Evolutionary conservation across 2,797 vertebrate species (phyloP).

Genomic region (Peromyscus nudipes): DNA sequence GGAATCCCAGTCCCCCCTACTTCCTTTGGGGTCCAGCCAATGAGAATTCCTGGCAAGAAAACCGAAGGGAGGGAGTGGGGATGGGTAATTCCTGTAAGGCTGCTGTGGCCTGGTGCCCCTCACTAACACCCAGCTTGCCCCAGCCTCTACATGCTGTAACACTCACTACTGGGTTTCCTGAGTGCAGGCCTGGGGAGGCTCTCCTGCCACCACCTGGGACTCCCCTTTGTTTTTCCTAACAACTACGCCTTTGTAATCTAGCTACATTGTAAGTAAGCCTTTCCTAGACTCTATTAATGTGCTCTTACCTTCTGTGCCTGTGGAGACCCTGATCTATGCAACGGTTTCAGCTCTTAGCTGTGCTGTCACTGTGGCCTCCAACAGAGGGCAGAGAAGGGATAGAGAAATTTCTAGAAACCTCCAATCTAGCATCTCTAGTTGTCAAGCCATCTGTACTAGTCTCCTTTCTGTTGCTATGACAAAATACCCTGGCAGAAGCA

Average conservation of each 20-base stretch:
- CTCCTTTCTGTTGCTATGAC: background rate
- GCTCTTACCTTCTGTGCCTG: background rate
- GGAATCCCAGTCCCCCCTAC: background rate
- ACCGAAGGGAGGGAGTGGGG: background rate
- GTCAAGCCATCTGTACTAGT: background rate
- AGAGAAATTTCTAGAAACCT: slow-evolving; percentile 7
- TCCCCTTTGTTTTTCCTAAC: background rate
- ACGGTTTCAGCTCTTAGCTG: background rate
- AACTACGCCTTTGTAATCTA: background rate
- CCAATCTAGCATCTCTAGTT: background rate
- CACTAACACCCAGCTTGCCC: background rate
- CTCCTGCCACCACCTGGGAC: too few species aligned
- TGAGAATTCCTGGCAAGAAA: slow-evolving; percentile 1
- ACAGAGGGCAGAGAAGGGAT: background rate
- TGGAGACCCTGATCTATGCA: background rate
- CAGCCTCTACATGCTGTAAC: too few species aligned
- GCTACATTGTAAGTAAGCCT: background rate
- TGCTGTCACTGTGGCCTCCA: background rate
- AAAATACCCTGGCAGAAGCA: background rate
- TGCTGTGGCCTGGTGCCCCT: background rate
- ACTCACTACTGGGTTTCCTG: rapidly evolving
- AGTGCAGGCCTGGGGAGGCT: rapidly evolving
- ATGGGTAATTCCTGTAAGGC: background rate
- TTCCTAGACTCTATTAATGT: background rate
- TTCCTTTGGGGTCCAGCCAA: background rate